A percentile compares a stretch with the other conserved stretches of the same genome.
These are phyloP conservation scores for Hybognathus amarus DNA, from an alignment of 2,797 vertebrate species.

Conservation along the genomic window DNA sequence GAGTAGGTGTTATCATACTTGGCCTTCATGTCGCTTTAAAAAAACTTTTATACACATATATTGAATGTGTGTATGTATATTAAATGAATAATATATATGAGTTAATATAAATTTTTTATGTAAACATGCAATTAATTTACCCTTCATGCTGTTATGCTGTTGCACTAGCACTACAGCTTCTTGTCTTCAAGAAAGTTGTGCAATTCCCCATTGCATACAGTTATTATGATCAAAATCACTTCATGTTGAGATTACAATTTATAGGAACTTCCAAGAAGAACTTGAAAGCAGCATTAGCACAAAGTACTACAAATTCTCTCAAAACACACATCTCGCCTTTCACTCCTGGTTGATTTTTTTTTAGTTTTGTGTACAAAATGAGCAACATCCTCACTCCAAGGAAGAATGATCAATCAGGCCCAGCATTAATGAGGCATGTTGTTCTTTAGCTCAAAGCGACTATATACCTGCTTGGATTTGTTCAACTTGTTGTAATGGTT, in stretches of 20 bases:
- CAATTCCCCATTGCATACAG: neutral
- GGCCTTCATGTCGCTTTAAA: too few relatives aligned
- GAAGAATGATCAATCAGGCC: neutral
- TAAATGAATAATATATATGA: neutral
- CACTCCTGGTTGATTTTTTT: neutral
- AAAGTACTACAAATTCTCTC: neutral
- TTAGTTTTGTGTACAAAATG: neutral
- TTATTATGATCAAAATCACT: neutral
- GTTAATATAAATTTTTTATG: too few relatives aligned
- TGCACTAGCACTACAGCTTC: neutral
- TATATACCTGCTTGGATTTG: slow-evolving; percentile 85
- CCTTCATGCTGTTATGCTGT: neutral
- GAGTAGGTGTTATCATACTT: too few relatives aligned
- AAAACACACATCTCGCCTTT: neutral
- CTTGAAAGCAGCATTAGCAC: slow-evolving; percentile 30
- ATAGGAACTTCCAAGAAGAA: neutral
- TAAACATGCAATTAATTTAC: neutral
- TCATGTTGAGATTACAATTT: neutral
- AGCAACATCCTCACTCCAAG: neutral
- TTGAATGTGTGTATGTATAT: neutral
- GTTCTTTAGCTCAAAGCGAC: slow-evolving; percentile 89
- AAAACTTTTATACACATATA: too few relatives aligned
- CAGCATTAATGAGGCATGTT: slow-evolving; percentile 43
- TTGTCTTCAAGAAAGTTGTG: neutral
- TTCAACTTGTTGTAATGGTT: slow-evolving; percentile 92